phyloP scores from a whole-genome alignment of 2,888 invertebrate genomes.

The Eledona agricola region DNA sequence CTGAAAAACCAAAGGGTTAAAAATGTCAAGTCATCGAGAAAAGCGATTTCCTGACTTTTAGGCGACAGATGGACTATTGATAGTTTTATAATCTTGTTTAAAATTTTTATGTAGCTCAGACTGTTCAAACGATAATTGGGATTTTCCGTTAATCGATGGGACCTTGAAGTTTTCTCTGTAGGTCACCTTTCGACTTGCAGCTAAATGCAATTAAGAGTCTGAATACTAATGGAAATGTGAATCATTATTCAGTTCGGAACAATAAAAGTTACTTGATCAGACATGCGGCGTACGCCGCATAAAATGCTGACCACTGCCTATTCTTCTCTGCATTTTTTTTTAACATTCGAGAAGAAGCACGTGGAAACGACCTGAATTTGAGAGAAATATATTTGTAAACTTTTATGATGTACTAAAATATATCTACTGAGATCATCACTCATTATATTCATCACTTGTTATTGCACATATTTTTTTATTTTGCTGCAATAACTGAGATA shows the following conservation, averaged over 20 bases:
- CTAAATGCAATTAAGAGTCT: conserved; percentile 32
- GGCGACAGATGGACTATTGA: conserved; percentile 25
- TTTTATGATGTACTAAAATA: conserved; percentile 10
- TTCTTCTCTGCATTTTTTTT: too few relatives aligned
- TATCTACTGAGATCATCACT: conserved; percentile 14
- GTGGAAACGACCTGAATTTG: too few relatives aligned
- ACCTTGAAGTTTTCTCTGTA: conserved; percentile 46
- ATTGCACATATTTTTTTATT: neutral
- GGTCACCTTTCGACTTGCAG: conserved; percentile 45
- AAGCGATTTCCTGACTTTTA: conserved; percentile 23
- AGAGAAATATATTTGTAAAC: conserved; percentile 10
- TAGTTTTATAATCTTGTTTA: conserved; percentile 31
- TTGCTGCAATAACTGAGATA: neutral
- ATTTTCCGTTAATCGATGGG: conserved; percentile 39
- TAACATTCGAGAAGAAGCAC: too few relatives aligned
- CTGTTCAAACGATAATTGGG: conserved; percentile 33
- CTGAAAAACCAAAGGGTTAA: conserved; percentile 31
- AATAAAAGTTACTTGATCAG: conserved; percentile 33
- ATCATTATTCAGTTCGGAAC: conserved; percentile 30
- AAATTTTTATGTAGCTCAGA: conserved; percentile 5
- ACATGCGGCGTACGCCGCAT: conserved; percentile 35
- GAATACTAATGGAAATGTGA: conserved; percentile 31
- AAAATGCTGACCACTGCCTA: neutral
- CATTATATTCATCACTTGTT: conserved; percentile 11
- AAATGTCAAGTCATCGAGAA: conserved; percentile 26